Conservation (phyloP, 2,113 vertebrate species). For the Leucosticte australis region DNA sequence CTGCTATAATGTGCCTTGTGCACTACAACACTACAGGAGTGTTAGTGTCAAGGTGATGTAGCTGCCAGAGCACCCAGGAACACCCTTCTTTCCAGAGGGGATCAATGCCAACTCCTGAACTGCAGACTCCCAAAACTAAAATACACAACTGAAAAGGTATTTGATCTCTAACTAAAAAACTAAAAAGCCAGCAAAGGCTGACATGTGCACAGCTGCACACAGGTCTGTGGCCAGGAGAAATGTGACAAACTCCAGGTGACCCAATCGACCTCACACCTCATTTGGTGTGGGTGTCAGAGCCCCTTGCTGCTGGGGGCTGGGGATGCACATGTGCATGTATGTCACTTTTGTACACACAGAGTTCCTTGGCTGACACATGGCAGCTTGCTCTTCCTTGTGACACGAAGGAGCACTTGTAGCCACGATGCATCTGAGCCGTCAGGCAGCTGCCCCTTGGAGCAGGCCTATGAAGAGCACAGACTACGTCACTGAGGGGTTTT, state of each 20-base stretch:
- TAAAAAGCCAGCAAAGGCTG: background rate
- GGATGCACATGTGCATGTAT: rapidly evolving
- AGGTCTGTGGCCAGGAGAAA: background rate
- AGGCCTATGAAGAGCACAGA: background rate
- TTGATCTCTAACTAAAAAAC: background rate
- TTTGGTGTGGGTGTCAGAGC: background rate
- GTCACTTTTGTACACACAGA: background rate
- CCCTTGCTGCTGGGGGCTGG: background rate
- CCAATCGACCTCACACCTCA: background rate
- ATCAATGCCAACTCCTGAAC: background rate
- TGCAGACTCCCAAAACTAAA: background rate
- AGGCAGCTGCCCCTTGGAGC: background rate
- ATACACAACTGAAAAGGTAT: background rate
- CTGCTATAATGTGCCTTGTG: background rate
- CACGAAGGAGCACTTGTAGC: rapidly evolving
- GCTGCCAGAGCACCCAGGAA: background rate
- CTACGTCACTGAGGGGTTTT: rapidly evolving
- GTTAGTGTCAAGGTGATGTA: background rate
- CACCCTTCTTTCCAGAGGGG: background rate
- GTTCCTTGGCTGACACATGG: background rate
- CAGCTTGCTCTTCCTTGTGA: background rate
- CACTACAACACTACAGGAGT: background rate
- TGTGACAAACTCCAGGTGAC: background rate
- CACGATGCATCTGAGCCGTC: background rate
- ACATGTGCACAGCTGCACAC: background rate